Percentiles rank a stretch among this genome's conserved stretches.
These are phyloP conservation scores for Poecile atricapillus DNA, from an alignment of 2,113 vertebrate genomes.

Conservation along the genomic window DNA sequence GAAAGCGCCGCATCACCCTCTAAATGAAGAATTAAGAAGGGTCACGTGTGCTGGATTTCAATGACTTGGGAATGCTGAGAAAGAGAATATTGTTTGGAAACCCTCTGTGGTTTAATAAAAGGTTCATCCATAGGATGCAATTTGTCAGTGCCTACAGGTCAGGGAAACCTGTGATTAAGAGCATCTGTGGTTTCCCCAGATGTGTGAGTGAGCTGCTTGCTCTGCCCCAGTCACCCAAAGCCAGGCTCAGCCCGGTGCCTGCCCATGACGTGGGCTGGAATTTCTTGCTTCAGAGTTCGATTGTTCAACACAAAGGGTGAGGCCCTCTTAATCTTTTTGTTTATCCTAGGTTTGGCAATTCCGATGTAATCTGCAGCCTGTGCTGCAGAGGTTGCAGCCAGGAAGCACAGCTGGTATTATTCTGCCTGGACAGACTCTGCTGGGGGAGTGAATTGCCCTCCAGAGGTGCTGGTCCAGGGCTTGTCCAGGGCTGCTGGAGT, in stretches of 20 bases:
- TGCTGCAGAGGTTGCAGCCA: neutral
- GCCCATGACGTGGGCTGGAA: neutral
- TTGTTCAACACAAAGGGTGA: slow-evolving; percentile 48
- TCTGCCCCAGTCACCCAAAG: neutral
- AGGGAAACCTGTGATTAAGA: slow-evolving; percentile 49
- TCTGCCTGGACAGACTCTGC: neutral
- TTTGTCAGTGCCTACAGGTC: slow-evolving; percentile 57
- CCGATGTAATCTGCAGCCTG: slow-evolving; percentile 34
- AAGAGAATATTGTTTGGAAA: neutral
- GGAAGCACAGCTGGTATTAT: slow-evolving; percentile 29
- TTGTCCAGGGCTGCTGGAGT: too few species aligned
- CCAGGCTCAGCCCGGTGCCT: neutral
- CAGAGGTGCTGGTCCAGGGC: neutral
- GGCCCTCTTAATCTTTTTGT: slow-evolving; percentile 55
- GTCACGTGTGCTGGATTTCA: neutral
- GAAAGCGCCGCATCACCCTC: neutral
- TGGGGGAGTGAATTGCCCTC: neutral
- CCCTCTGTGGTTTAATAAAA: slow-evolving; percentile 45
- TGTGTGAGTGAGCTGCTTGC: neutral
- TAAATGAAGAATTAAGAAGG: neutral
- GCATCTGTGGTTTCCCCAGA: slow-evolving; percentile 46
- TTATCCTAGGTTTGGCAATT: slow-evolving; percentile 51
- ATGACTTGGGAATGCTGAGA: neutral
- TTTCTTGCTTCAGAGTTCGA: neutral
- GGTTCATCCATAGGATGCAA: slow-evolving; percentile 47